A percentile compares a stretch with the other conserved stretches of the same genome.
Evolutionary conservation across 2,797 vertebrate genomes (phyloP).

Genomic region (Poecilia gillii): DNA sequence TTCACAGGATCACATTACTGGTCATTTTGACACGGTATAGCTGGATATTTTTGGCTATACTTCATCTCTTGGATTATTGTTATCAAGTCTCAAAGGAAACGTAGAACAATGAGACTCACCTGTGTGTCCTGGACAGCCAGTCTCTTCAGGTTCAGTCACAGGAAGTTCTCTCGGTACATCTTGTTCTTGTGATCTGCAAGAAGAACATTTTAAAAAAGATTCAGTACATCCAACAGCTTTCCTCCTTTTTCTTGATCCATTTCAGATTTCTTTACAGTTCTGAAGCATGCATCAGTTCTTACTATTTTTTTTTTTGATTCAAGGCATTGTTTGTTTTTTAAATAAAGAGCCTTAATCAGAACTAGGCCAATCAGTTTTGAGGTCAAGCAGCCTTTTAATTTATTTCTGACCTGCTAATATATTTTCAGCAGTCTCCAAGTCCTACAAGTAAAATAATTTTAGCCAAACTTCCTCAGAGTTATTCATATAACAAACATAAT

Average conservation of each 20-base stretch:
- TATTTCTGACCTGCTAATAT: background rate
- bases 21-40: constrained; percentile 28
- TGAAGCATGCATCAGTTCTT: background rate
- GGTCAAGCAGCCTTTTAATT: background rate
- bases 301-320: background rate
- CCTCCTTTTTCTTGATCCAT: background rate
- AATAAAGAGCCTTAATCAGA: background rate
- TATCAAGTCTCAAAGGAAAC: constrained; percentile 34
- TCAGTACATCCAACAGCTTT: constrained; percentile 1
- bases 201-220: constrained; percentile 1
- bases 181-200: constrained; percentile 58
- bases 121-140: constrained; percentile 36
- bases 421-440: background rate
- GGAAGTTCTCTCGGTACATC: constrained; percentile 27
- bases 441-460: background rate
- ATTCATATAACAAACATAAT: background rate
- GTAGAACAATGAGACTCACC: constrained; percentile 62
- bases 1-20: constrained; percentile 22
- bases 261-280: background rate
- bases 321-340: background rate
- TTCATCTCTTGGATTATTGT: constrained; percentile 46
- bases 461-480: background rate
- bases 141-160: constrained; percentile 35
- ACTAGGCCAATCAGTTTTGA: background rate
- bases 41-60: background rate